Base-by-base conservation (phyloP, 1,140 invertebrate genomes). In the Drosophila ambigua region DNA sequence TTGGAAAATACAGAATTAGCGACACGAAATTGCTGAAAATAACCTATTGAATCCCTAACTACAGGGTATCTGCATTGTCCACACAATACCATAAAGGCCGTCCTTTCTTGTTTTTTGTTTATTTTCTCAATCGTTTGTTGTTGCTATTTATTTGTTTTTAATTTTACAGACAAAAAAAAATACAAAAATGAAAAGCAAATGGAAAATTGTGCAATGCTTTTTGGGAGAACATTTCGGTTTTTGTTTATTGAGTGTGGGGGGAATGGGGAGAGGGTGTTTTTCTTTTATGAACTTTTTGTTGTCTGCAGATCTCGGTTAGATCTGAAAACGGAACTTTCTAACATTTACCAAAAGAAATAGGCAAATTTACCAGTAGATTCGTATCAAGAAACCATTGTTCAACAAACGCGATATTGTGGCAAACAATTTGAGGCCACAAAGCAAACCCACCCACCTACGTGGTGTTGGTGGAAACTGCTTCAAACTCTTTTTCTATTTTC, bases 111-210 rank as follows among this genome's bases (percentile, higher is more conserved):
- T 55, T 65, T 78, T 65, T 67, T 82, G 79, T 82, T 82, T 82
- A 83, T 82, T 82, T 83, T 74, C 69, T 55, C 79, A 66, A 35
- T n/a, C 74, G 69, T 82, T 83, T 79, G 63, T 85, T 85, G 80
- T 77, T 79, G 76, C 65, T 78, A 75, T 63, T 82, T 85, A 87
- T 85, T 85, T 87, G 74, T 78, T 87, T 85, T 87, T 52, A 87
- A 65, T 81, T 77, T 77, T 71, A 64, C 76, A 72, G 45, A 48
- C 8, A 7, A 31, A 31, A 51, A 31, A 28, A 51, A 28, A 31
- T 20, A 24, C 23, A 9, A 28, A 35, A 28, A 26, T n/a, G 7
- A 50, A 65, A 41, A 4, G 41, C 54, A 41, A 68, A 51, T 41
- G 43, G 35, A 58, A 69, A 50, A 69, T 77, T 65, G 61, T 72